Percentiles rank a stretch among this genome's conserved stretches.
Evolutionary conservation across 1,140 invertebrate genomes (phyloP).

Genomic region (Pseudomyrmex concolor): DNA sequence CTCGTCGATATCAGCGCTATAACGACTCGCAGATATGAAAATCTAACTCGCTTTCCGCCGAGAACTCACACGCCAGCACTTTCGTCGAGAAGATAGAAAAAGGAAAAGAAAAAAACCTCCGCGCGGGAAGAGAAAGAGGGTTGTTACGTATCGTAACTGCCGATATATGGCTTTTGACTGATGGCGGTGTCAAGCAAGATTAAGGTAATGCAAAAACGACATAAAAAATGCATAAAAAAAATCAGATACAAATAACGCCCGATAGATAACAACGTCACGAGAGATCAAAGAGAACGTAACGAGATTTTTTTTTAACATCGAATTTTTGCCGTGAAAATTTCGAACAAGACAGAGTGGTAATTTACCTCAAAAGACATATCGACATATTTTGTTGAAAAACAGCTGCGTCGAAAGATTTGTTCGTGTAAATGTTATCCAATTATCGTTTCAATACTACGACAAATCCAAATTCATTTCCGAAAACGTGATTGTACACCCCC

Average conservation of each 20-base stretch:
- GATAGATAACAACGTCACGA: neutral
- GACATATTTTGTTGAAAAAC: slow-evolving; percentile 21
- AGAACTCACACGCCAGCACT: slow-evolving; percentile 44
- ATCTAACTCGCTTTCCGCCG: slow-evolving; percentile 16
- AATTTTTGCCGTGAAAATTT: neutral
- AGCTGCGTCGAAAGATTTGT: slow-evolving; percentile 13
- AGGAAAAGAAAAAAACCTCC: neutral
- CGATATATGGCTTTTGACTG: neutral
- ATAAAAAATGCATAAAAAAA: neutral
- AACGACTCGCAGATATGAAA: slow-evolving; percentile 52
- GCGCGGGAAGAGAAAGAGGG: neutral
- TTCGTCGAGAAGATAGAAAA: slow-evolving; percentile 29
- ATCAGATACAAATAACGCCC: too few species aligned
- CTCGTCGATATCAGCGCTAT: slow-evolving; percentile 57
- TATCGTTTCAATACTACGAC: neutral
- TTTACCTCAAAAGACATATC: slow-evolving; percentile 12
- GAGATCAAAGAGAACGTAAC: neutral
- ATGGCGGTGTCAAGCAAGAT: neutral
- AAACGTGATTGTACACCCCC: slow-evolving; percentile 37
- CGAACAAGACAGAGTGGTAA: neutral
- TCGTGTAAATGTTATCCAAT: slow-evolving; percentile 7
- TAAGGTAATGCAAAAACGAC: neutral
- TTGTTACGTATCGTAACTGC: slow-evolving; percentile 26
- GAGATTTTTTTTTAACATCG: neutral
- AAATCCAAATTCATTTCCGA: slow-evolving; percentile 39